phyloP scores from a whole-genome alignment of 2,888 invertebrate species.

The Halictus quadricinctus region DNA sequence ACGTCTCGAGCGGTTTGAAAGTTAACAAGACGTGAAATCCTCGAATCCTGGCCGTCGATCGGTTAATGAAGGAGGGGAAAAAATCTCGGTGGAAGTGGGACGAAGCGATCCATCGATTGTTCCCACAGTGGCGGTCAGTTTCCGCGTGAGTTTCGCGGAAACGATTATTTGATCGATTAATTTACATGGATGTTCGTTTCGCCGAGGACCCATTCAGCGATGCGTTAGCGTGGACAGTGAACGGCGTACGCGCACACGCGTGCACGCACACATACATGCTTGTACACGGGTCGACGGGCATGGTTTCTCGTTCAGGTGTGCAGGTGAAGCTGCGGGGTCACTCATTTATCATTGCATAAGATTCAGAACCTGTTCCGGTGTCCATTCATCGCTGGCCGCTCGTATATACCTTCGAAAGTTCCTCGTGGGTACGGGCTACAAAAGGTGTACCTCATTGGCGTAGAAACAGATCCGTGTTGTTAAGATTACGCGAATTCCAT shows the following conservation, averaged over 20 bases:
- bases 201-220: conserved; percentile 56
- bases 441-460: conserved; percentile 62
- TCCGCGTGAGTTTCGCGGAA: conserved; percentile 35
- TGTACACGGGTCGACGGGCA: conserved; percentile 5
- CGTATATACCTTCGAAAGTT: conserved; percentile 69
- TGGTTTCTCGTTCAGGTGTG: conserved; percentile 62
- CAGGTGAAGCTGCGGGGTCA: conserved; percentile 70
- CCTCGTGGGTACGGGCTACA: conserved; percentile 63
- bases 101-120: conserved; percentile 4
- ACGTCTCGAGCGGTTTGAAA: background rate
- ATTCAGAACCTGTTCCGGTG: conserved; percentile 79
- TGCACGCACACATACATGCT: background rate
- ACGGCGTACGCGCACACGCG: conserved; percentile 3
- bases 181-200: conserved; percentile 46
- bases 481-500: background rate
- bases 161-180: conserved; percentile 59
- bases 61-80: background rate
- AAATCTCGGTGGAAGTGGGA: background rate
- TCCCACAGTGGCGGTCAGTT: conserved; percentile 30
- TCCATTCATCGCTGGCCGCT: conserved; percentile 75
- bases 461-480: conserved; percentile 33
- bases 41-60: background rate
- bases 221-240: conserved; percentile 37
- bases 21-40: background rate
- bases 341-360: conserved; percentile 80